Evolutionary conservation across 1,140 invertebrate species (phyloP), one percentile per base, ranked within the genome.

Genomic region (Eurosta solidaginis): DNA sequence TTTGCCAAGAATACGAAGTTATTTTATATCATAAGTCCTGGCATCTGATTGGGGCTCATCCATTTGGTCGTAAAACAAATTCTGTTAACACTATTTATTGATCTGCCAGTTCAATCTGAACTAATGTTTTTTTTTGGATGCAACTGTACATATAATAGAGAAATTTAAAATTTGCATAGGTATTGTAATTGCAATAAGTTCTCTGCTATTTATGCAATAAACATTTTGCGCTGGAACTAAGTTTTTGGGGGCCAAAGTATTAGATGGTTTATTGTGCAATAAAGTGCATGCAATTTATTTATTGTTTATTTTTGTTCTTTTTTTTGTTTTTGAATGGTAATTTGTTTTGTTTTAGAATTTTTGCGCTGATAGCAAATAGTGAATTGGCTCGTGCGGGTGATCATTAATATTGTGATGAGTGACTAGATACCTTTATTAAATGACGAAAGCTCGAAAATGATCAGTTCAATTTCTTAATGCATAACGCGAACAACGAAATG

Each of bases 401-500:
- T 63, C 20, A n/a, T 68, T 68, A n/a, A n/a, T n/a, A n/a, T n/a
- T n/a, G n/a, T n/a, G n/a, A n/a, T n/a, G n/a, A n/a, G n/a, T n/a
- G n/a, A 7, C 29, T n/a, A 36, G 14, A 59, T 59, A 59, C 27
- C n/a, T 68, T 40, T 68, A 3, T 12, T 9, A n/a, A 12, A 47
- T 47, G 59, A 22, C 14, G 17, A 33, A 68, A 68, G 33, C 59
- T 20, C 12, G 9, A 9, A 2, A 20, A 12, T 33, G 59, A 40
- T 68, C 59, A 68, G 59, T 68, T 29, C 33, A 68, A n/a, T 42
- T 68, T 68, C 40, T 68, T 10, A 33, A 42, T 20, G 59, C n/a
- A 1, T 6, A 40, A 36, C 59, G 33, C n/a, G 33, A 17, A 68
- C 33, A 17, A 59, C 54, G 54, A 33, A 59, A 33, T 17, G 27